Evolutionary conservation across 2,113 vertebrate genomes (phyloP), one percentile per base, ranked within the genome.

Genomic region (Mugil cephalus): DNA sequence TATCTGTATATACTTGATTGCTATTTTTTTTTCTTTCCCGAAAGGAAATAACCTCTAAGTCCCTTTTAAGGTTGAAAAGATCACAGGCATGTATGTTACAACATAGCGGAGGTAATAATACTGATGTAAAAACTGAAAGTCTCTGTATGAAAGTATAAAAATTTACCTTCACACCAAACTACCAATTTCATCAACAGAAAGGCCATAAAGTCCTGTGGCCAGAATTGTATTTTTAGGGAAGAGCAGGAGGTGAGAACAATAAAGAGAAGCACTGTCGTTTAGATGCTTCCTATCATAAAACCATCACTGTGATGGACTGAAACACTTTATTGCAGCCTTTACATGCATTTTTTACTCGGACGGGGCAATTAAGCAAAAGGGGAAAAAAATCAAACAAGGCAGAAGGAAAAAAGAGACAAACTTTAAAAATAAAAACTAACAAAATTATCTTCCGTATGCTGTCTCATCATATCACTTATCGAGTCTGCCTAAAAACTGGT

Each of bases 261-360:
- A 79, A 63, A 89, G 70, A 80, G 45, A 83, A 56, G 36, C 60
- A 53, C 36, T 47, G 40, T 82, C 74, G 74, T 69, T 75, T 74
- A 88, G 79, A 79, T 46, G 59, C 58, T 65, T 74, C 55, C 67
- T 30, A 54, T 83, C 38, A 77, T 84, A 85, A 89, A 85, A 88
- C 87, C 92, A 92, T 92, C 90, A 89, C 68, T 88, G 84, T 89
- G 88, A 90, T 87, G 87, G 88, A 91, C 73, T 74, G 72, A 86
- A 74, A 84, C 66, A 85, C 63, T 77, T 83, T 85, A 89, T 82
- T 83, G 85, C 81, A 79, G 86, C 71, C 77, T 82, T 82, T 77
- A 83, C 65, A 85, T 85, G 77, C 84, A 76, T 19, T 53, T 86
- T 69, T 50, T 69, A 81, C 34, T 67, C 42, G 66, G 43, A 69